Evolutionary conservation across 2,888 invertebrate genomes (phyloP).

Genomic region (Chirona hameri): DNA sequence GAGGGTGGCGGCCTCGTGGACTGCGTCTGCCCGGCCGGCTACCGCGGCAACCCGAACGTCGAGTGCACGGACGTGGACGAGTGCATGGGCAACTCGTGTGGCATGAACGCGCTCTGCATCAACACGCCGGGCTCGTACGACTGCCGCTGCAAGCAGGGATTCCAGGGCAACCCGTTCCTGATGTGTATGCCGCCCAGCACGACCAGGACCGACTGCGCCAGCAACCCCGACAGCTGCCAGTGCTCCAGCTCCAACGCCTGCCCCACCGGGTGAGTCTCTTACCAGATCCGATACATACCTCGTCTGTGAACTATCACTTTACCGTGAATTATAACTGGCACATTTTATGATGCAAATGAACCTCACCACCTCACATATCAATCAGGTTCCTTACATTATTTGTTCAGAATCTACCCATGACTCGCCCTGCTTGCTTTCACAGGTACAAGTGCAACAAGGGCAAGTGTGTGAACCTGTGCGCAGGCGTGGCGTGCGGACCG

Average conservation of each 20-base stretch:
- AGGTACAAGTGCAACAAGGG: conserved; percentile 41
- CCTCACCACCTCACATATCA: too few relatives aligned
- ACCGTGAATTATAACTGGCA: too few relatives aligned
- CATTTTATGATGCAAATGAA: too few relatives aligned
- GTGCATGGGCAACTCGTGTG: conserved; percentile 48
- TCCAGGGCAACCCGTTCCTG: conserved; percentile 81
- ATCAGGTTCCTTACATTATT: too few relatives aligned
- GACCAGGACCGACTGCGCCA: conserved; percentile 56
- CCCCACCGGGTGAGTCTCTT: conserved; percentile 57
- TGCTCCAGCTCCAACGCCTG: conserved; percentile 69
- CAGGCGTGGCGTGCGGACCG: conserved; percentile 71
- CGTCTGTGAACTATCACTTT: too few relatives aligned
- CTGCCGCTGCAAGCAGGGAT: conserved; percentile 77
- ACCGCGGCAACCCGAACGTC: conserved; percentile 80
- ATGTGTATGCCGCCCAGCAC: conserved; percentile 60
- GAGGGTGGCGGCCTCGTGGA: conserved; percentile 67
- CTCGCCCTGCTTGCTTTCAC: conserved; percentile 37
- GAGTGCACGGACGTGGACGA: conserved; percentile 56
- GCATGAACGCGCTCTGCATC: conserved; percentile 74
- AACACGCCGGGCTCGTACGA: conserved; percentile 85
- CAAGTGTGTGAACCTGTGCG: conserved; percentile 40
- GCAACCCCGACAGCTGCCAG: conserved; percentile 63
- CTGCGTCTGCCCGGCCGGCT: conserved; percentile 78
- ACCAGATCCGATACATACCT: too few relatives aligned
- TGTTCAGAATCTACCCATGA: too few relatives aligned